Evolutionary conservation across 2,888 invertebrate species (phyloP).

Genomic region (Sinelater perroti): DNA sequence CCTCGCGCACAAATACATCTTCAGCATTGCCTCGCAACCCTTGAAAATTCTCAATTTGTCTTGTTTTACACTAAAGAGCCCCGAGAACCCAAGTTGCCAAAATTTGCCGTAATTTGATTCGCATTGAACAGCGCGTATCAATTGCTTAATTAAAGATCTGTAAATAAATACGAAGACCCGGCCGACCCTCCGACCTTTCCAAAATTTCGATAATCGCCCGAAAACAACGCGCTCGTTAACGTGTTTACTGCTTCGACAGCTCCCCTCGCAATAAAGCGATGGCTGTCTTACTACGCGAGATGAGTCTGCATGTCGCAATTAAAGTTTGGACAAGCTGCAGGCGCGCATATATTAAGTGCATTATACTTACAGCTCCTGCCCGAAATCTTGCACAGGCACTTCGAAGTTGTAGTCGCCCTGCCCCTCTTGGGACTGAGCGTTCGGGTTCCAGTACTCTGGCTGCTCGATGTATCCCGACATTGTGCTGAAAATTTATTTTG

Average conservation of each 20-base stretch:
- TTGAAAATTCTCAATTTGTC: too few relatives aligned
- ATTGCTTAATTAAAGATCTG: too few relatives aligned
- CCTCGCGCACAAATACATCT: too few relatives aligned
- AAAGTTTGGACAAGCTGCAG: background rate
- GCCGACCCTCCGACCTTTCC: too few relatives aligned
- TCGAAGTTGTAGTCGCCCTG: constrained; percentile 48
- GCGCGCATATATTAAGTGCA: background rate
- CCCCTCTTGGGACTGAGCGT: constrained; percentile 36
- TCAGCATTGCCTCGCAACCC: too few relatives aligned
- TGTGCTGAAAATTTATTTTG: too few relatives aligned
- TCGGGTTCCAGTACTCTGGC: constrained; percentile 43
- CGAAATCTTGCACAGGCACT: constrained; percentile 50
- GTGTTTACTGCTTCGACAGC: background rate
- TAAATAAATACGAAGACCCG: too few relatives aligned
- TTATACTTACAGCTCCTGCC: constrained; percentile 48
- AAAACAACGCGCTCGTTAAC: background rate
- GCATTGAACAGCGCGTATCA: too few relatives aligned
- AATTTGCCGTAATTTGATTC: too few relatives aligned
- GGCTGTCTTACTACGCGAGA: background rate
- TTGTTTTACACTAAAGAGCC: too few relatives aligned
- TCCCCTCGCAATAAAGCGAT: background rate
- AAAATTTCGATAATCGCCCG: too few relatives aligned
- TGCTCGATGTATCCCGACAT: constrained; percentile 38
- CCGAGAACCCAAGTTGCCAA: too few relatives aligned
- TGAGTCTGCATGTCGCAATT: background rate